Conservation (phyloP, 2,888 invertebrate species). For the Pyrgus malvae region DNA sequence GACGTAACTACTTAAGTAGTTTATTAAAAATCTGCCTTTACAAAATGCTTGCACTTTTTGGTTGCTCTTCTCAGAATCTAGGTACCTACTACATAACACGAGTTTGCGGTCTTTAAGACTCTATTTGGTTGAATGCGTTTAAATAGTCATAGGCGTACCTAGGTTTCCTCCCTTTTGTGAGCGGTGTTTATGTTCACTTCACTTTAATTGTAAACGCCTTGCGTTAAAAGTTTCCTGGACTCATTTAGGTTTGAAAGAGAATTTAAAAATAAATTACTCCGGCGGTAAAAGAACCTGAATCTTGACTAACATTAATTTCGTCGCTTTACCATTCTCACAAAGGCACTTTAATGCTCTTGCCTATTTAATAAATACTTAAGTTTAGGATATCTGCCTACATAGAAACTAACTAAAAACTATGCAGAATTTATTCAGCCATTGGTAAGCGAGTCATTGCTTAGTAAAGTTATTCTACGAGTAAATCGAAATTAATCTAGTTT, state of each 20-base stretch:
- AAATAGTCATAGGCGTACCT: not conserved
- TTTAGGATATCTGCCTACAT: too few species aligned
- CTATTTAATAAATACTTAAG: not conserved
- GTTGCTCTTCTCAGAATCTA: too few species aligned
- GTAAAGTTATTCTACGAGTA: too few species aligned
- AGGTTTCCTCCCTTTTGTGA: constrained; percentile 20
- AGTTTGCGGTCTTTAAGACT: not conserved
- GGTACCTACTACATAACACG: not conserved
- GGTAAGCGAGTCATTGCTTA: too few species aligned
- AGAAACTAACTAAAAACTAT: too few species aligned
- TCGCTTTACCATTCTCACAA: constrained; percentile 20
- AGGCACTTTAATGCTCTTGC: not conserved
- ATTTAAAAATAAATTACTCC: constrained; percentile 27
- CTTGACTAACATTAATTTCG: constrained; percentile 18
- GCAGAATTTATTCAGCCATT: too few species aligned
- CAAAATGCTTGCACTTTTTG: too few species aligned
- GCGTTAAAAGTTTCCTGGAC: constrained; percentile 21
- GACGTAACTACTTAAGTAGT: too few species aligned
- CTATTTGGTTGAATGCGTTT: not conserved
- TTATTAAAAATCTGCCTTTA: too few species aligned
- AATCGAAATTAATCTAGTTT: too few species aligned
- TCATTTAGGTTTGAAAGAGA: constrained; percentile 27
- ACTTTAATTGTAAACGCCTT: constrained; percentile 25
- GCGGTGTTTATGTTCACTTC: constrained; percentile 20
- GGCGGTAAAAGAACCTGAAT: constrained; percentile 19